Conservation (phyloP, 1,140 invertebrate genomes). For the Paraescarpia echinospica region DNA sequence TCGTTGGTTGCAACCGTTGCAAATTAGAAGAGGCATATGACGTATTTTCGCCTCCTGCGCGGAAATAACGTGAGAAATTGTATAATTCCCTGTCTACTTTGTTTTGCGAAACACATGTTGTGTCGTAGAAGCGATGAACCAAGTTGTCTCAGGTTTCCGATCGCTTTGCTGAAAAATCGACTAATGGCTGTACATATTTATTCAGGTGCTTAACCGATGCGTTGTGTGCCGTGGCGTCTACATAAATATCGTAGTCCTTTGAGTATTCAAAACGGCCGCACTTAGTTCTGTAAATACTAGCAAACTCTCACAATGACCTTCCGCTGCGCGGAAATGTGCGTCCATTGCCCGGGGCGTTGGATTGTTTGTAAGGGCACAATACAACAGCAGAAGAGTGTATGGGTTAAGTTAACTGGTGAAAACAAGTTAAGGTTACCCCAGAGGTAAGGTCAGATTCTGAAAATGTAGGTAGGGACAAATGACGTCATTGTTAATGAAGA, state of each 20-base stretch:
- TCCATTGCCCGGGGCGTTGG: not conserved
- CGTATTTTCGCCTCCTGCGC: not conserved
- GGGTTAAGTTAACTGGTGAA: not conserved
- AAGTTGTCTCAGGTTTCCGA: not conserved
- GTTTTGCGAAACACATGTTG: not conserved
- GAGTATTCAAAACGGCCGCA: not conserved
- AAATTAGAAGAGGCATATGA: not conserved
- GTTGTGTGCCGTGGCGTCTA: not conserved
- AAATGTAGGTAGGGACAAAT: not conserved
- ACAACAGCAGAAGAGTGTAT: not conserved
- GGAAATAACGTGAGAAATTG: not conserved
- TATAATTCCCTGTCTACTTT: not conserved
- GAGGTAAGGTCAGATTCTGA: not conserved
- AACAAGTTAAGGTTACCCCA: not conserved
- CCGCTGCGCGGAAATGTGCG: not conserved
- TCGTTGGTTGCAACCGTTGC: not conserved
- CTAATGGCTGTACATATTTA: constrained; percentile 6
- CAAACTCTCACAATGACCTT: not conserved
- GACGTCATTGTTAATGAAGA: not conserved
- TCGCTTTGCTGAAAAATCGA: not conserved
- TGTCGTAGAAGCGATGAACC: not conserved
- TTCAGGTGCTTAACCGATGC: not conserved
- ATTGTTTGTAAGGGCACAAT: not conserved
- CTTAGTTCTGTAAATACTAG: constrained; percentile 1
- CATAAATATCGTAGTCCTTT: not conserved